These are phyloP conservation scores for Caenorhabditis doughertyi DNA, from an alignment of 2,888 invertebrate genomes.

Conservation along the genomic window DNA sequence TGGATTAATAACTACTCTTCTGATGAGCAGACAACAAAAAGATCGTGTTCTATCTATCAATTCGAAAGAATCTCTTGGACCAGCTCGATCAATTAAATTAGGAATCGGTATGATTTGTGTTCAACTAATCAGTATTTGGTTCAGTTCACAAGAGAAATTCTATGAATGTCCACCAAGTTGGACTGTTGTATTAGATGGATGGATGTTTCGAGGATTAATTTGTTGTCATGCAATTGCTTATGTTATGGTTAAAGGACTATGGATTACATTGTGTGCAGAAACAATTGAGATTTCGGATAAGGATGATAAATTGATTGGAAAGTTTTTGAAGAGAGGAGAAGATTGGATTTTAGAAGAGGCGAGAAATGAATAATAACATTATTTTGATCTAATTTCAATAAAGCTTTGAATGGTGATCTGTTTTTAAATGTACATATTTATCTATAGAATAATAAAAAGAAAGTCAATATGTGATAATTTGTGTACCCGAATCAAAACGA, in stretches of 20 bases:
- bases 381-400: too few species aligned
- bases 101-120: neutral
- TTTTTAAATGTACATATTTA: neutral
- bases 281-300: neutral
- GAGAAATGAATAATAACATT: neutral
- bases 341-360: neutral
- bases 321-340: neutral
- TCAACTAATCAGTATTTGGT: neutral
- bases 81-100: neutral
- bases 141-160: too few species aligned
- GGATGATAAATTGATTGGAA: neutral
- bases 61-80: neutral
- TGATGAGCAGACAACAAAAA: neutral
- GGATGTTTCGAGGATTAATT: neutral
- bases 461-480: constrained; percentile 20
- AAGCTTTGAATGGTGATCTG: too few species aligned
- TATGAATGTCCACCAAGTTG: neutral
- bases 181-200: neutral
- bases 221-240: neutral
- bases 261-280: neutral
- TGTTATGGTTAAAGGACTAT: neutral
- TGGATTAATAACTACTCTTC: neutral
- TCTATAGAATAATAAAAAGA: neutral
- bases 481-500: constrained; percentile 21
- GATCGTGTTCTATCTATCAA: neutral